Evolutionary conservation across 1,140 invertebrate species (phyloP).

Genomic region (Bathynomus jamesi): DNA sequence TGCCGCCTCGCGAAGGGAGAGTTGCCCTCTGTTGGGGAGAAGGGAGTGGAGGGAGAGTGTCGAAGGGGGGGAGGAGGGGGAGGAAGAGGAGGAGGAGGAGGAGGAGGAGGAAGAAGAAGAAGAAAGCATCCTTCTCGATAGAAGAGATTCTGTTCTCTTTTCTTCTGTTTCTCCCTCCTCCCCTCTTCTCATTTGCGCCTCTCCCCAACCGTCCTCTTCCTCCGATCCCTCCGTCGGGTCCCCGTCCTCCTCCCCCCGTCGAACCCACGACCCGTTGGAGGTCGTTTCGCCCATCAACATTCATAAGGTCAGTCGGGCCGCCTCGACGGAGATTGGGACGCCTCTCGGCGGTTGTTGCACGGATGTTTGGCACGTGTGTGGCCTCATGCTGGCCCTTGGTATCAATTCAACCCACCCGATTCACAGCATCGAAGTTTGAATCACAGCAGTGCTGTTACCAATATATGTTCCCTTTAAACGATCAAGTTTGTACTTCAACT

Average conservation of each 20-base stretch:
- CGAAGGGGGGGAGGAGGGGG: neutral
- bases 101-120: neutral
- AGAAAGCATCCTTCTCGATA: neutral
- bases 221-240: conserved; percentile 5
- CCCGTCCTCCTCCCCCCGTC: conserved; percentile 10
- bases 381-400: no score
- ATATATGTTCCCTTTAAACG: no score
- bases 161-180: neutral
- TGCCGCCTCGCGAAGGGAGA: no score
- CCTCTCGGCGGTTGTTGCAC: no score
- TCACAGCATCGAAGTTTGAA: no score
- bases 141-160: no score
- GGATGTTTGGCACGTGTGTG: no score
- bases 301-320: conserved; percentile 23
- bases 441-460: no score
- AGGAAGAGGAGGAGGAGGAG: neutral
- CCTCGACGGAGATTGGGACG: neutral
- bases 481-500: no score
- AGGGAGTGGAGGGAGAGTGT: neutral
- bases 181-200: neutral
- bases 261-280: conserved; percentile 16
- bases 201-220: neutral
- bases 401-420: no score
- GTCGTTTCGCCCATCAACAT: conserved; percentile 27
- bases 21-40: no score